phyloP scores from a whole-genome alignment of 1,140 invertebrate species.

The Ridgeia piscesae region DNA sequence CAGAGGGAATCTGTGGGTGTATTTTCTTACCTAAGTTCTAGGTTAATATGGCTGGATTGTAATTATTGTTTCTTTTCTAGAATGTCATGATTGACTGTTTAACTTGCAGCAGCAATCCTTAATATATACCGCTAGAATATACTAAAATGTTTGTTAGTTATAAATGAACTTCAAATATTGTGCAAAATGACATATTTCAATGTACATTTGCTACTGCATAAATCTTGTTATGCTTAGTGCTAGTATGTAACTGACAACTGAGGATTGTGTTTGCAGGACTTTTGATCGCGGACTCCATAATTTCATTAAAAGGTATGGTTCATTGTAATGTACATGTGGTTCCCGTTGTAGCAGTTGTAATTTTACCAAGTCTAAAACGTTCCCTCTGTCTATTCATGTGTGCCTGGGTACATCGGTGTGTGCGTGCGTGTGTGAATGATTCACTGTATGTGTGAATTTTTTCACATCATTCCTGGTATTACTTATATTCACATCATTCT shows the following conservation, averaged over 20 bases:
- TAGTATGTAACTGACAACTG: not conserved
- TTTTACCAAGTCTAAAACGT: not conserved
- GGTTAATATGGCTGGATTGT: not conserved
- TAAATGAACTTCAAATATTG: too few relatives aligned
- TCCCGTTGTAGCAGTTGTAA: not conserved
- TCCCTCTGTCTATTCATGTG: not conserved
- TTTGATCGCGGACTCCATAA: conserved; percentile 89
- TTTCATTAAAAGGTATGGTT: conserved; percentile 66
- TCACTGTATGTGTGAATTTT: not conserved
- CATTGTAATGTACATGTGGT: not conserved
- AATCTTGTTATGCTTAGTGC: not conserved
- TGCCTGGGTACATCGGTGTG: not conserved
- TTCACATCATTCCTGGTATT: not conserved
- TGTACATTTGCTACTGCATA: not conserved
- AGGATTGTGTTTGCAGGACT: conserved; percentile 60
- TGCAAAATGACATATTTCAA: too few relatives aligned
- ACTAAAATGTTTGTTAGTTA: too few relatives aligned
- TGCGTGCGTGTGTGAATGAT: too few relatives aligned
- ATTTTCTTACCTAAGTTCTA: not conserved
- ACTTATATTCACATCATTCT: not conserved
- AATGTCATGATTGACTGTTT: too few relatives aligned
- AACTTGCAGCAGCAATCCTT: too few relatives aligned
- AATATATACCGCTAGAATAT: too few relatives aligned
- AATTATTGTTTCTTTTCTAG: too few relatives aligned
- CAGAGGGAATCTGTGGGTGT: not conserved